phyloP scores from a whole-genome alignment of 2,797 vertebrate genomes.

The Sorex maritimensis region DNA sequence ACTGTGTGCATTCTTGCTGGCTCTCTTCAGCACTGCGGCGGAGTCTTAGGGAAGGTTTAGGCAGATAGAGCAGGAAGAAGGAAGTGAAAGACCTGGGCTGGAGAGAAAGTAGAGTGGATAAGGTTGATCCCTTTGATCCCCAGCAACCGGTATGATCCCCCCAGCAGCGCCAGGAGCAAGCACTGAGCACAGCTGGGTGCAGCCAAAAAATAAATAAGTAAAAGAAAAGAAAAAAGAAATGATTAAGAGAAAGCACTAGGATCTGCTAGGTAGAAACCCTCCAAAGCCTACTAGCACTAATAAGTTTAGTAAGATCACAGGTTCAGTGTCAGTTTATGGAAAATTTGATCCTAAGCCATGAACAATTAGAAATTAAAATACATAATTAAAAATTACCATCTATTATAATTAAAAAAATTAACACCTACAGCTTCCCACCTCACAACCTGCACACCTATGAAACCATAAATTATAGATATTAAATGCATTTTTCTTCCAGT shows the following conservation, averaged over 20 bases:
- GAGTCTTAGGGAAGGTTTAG: neutral
- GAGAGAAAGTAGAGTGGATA: too few species aligned
- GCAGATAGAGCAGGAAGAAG: neutral
- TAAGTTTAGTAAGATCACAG: slow-evolving; percentile 26
- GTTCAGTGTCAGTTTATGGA: neutral
- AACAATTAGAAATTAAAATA: slow-evolving; percentile 23
- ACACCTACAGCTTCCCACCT: too few species aligned
- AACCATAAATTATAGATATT: neutral
- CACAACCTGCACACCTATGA: too few species aligned
- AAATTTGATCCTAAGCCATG: neutral
- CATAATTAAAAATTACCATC: neutral
- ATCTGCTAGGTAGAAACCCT: neutral
- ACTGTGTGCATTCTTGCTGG: neutral
- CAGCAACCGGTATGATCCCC: too few species aligned
- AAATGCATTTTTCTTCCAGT: slow-evolving; percentile 19
- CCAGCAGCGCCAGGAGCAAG: too few species aligned
- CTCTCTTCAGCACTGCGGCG: neutral
- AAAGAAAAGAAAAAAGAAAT: too few species aligned
- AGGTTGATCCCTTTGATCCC: too few species aligned
- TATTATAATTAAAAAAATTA: neutral
- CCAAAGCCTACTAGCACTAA: slow-evolving; percentile 5
- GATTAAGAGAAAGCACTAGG: slow-evolving; percentile 36
- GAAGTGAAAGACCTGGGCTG: neutral
- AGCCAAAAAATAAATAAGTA: too few species aligned
- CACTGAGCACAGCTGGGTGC: too few species aligned